phyloP scores from a whole-genome alignment of 2,797 vertebrate genomes.

The Pantherophis vulpinus region DNA sequence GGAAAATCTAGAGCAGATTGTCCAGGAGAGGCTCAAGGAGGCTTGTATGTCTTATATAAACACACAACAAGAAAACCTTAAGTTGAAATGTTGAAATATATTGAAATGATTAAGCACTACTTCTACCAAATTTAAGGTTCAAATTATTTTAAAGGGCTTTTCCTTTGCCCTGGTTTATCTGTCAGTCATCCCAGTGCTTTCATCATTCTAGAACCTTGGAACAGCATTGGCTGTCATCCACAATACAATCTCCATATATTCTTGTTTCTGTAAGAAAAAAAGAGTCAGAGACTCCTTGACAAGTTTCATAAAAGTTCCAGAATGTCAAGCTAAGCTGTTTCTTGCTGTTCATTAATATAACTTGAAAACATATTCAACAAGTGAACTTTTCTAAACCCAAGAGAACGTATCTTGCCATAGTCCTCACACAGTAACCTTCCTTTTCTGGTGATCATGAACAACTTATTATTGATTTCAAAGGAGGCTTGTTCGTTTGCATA shows the following conservation, averaged over 20 bases:
- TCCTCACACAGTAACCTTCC: constrained; percentile 2
- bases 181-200: background rate
- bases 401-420: background rate
- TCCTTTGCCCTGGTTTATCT: background rate
- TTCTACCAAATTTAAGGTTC: background rate
- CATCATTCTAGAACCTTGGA: background rate
- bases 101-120: background rate
- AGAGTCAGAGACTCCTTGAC: background rate
- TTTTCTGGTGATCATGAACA: constrained; percentile 1
- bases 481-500: constrained; percentile 10
- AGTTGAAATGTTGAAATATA: background rate
- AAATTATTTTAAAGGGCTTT: background rate
- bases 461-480: constrained; percentile 11
- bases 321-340: background rate
- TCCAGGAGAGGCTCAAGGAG: background rate
- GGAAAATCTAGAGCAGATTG: background rate
- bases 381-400: background rate
- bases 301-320: background rate
- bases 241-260: background rate
- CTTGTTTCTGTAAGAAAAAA: background rate
- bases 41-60: background rate
- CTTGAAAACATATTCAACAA: background rate
- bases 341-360: background rate
- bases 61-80: background rate
- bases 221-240: background rate